These are phyloP conservation scores for Idaea straminata DNA, from an alignment of 2,888 invertebrate species.

Conservation along the genomic window DNA sequence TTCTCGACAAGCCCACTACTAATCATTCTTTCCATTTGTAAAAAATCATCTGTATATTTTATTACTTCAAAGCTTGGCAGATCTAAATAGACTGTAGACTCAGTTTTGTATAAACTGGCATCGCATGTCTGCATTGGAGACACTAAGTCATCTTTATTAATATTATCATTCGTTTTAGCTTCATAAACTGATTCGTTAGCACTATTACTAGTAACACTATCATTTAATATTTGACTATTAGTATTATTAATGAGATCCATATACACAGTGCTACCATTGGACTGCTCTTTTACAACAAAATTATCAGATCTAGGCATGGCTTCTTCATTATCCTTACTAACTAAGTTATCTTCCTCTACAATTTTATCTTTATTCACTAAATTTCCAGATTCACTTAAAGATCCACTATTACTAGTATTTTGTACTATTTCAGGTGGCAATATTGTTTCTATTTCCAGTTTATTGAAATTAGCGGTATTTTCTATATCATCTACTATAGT, in stretches of 20 bases:
- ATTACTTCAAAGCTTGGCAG: constrained; percentile 53
- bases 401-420: constrained; percentile 45
- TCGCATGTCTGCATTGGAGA: constrained; percentile 32
- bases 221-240: constrained; percentile 46
- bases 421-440: constrained; percentile 67
- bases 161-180: constrained; percentile 11
- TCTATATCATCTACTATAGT: constrained; percentile 32
- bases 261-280: constrained; percentile 51
- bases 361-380: constrained; percentile 28
- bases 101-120: constrained; percentile 43
- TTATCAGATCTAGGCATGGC: constrained; percentile 39
- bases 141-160: constrained; percentile 13
- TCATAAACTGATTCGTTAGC: constrained; percentile 17
- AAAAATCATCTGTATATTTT: constrained; percentile 53
- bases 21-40: constrained; percentile 54
- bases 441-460: constrained; percentile 16
- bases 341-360: constrained; percentile 24
- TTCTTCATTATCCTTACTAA: constrained; percentile 26
- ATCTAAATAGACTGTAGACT: constrained; percentile 70
- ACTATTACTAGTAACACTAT: constrained; percentile 33
- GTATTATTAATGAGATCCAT: constrained; percentile 67
- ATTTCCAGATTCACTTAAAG: constrained; percentile 23
- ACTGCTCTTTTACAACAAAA: constrained; percentile 31
- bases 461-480: constrained; percentile 14
- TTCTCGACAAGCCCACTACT: constrained; percentile 37